phyloP scores from a whole-genome alignment of 2,888 invertebrate species.

The Actias luna region DNA sequence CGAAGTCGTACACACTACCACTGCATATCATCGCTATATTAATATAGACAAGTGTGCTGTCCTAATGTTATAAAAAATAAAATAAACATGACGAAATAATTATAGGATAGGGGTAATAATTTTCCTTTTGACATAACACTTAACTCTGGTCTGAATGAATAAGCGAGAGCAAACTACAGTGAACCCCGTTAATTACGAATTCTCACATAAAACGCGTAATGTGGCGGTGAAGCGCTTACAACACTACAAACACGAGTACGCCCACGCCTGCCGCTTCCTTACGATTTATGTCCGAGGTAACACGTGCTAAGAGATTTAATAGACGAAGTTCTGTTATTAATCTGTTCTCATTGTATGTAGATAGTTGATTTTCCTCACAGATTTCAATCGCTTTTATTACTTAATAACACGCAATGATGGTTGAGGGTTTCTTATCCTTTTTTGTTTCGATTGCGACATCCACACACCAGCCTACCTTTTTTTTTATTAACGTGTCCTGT shows the following conservation, averaged over 20 bases:
- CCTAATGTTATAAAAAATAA: too few species aligned
- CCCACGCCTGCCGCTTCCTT: background rate
- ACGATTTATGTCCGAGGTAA: constrained; percentile 13
- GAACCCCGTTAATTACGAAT: background rate
- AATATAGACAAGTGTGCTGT: too few species aligned
- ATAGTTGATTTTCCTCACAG: background rate
- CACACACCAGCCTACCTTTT: too few species aligned
- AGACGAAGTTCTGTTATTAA: constrained; percentile 6
- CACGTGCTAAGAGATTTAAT: constrained; percentile 15
- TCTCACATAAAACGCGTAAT: background rate
- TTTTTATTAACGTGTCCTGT: too few species aligned
- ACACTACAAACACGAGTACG: background rate
- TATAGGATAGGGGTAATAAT: too few species aligned
- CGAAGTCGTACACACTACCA: too few species aligned
- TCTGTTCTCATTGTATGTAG: background rate
- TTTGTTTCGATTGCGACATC: too few species aligned
- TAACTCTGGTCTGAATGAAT: too few species aligned
- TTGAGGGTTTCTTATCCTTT: too few species aligned
- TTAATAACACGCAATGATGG: background rate
- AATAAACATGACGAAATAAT: too few species aligned
- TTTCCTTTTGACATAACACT: too few species aligned
- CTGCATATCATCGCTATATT: too few species aligned
- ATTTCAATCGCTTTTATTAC: background rate
- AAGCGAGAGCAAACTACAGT: background rate
- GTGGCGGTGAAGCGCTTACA: background rate